A percentile compares a stretch with the other conserved stretches of the same genome.
These are phyloP conservation scores for Rhinoderma darwinii DNA, from an alignment of 2,113 vertebrate species.

Conservation along the genomic window DNA sequence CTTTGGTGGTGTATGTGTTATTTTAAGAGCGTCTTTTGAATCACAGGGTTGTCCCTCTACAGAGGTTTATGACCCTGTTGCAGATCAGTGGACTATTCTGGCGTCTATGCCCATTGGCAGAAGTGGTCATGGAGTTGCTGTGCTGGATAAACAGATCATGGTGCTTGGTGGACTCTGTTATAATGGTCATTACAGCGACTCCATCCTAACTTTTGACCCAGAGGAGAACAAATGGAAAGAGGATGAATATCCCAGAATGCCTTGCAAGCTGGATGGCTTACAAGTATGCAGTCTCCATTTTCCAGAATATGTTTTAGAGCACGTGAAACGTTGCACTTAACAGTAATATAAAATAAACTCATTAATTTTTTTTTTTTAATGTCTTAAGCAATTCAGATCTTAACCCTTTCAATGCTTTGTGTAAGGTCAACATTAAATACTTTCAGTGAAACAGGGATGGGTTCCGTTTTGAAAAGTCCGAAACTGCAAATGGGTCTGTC, in stretches of 20 bases:
- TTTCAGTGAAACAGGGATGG: conserved; percentile 20
- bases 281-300: conserved; percentile 98
- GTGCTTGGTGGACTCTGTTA: conserved; percentile 98
- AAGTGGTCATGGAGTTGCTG: conserved; percentile 96
- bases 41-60: conserved; percentile 98
- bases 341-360: conserved; percentile 20
- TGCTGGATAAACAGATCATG: conserved; percentile 97
- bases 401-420: conserved; percentile 19
- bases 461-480: background rate
- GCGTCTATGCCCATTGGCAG: conserved; percentile 99
- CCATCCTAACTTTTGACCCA: conserved; percentile 97
- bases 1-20: conserved; percentile 96
- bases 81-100: conserved; percentile 97
- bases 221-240: conserved; percentile 99
- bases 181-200: conserved; percentile 99
- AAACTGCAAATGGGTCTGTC: conserved; percentile 21
- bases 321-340: conserved; percentile 93
- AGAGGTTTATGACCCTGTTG: conserved; percentile 94
- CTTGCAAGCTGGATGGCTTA: conserved; percentile 97
- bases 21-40: conserved; percentile 96
- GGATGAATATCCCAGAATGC: conserved; percentile 98
- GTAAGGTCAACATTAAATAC: conserved; percentile 20
- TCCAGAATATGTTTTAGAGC: conserved; percentile 95
- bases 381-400: conserved; percentile 32
- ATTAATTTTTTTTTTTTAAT: background rate